phyloP scores from a whole-genome alignment of 2,113 vertebrate species.

The Hemiprocne comata region DNA sequence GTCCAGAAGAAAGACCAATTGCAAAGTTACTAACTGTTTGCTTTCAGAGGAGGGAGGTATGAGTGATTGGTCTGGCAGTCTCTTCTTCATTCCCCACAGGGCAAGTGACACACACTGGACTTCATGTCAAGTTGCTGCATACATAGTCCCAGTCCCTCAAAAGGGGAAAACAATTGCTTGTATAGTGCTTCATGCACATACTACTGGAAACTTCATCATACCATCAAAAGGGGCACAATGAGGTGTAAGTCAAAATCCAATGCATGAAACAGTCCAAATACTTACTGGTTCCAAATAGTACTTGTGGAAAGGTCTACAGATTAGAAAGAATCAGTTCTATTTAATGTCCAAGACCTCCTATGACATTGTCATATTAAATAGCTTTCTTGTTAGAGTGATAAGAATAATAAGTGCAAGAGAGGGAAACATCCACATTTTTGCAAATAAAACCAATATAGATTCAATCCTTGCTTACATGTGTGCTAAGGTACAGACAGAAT shows the following conservation, averaged over 20 bases:
- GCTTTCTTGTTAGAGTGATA: neutral
- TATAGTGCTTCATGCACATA: neutral
- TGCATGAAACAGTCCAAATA: neutral
- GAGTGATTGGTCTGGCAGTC: neutral
- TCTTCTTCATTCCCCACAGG: neutral
- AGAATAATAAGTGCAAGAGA: neutral
- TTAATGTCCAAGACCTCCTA: neutral
- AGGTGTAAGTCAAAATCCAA: neutral
- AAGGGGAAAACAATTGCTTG: neutral
- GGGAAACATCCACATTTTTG: neutral
- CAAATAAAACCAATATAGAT: neutral
- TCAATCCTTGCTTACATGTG: neutral
- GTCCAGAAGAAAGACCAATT: neutral
- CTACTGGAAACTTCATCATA: neutral
- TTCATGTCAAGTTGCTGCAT: neutral
- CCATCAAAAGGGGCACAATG: neutral
- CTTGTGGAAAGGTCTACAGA: neutral
- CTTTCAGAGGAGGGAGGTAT: neutral
- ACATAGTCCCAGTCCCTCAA: neutral
- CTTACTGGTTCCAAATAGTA: neutral
- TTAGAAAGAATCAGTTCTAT: neutral
- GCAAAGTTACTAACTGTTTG: neutral
- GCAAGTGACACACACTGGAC: neutral
- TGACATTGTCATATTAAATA: neutral
- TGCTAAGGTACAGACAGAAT: constrained; percentile 12